Percentiles rank a stretch among this genome's conserved stretches.
Conservation (phyloP, 2,113 vertebrate genomes). For the Raja brachyura region DNA sequence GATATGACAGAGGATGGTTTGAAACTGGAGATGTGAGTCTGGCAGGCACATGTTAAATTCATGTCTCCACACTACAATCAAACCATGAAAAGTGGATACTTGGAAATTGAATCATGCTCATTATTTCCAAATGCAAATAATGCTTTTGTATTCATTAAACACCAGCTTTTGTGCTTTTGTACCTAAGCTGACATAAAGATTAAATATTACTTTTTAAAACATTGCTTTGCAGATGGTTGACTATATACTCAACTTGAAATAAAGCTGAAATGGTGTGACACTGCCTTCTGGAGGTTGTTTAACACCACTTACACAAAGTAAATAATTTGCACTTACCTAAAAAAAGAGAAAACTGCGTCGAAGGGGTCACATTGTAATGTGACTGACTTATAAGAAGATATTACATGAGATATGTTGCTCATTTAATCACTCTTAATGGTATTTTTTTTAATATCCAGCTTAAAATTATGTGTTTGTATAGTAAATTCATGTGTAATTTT, state of each 20-base stretch:
- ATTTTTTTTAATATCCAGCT: background rate
- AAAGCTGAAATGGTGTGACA: background rate
- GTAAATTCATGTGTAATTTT: background rate
- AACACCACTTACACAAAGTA: background rate
- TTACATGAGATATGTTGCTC: background rate
- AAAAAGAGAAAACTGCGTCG: background rate
- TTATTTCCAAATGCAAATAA: too few species aligned
- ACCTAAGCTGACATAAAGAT: background rate
- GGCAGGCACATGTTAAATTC: background rate
- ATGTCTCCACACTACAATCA: background rate
- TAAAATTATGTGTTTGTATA: background rate
- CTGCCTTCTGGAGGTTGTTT: background rate
- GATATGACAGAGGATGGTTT: background rate
- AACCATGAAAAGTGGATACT: background rate
- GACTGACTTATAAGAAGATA: background rate
- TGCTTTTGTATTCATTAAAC: background rate
- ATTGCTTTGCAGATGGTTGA: background rate
- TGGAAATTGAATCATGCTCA: background rate
- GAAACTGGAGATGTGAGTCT: background rate
- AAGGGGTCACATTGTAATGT: background rate
- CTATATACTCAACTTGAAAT: background rate
- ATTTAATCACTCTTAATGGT: background rate
- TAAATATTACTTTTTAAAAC: background rate
- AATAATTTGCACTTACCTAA: background rate
- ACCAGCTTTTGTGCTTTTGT: background rate